A percentile compares a stretch with the other conserved stretches of the same genome.
These are phyloP conservation scores for Arnoldichthys spilopterus DNA, from an alignment of 2,797 vertebrate species.

Conservation along the genomic window DNA sequence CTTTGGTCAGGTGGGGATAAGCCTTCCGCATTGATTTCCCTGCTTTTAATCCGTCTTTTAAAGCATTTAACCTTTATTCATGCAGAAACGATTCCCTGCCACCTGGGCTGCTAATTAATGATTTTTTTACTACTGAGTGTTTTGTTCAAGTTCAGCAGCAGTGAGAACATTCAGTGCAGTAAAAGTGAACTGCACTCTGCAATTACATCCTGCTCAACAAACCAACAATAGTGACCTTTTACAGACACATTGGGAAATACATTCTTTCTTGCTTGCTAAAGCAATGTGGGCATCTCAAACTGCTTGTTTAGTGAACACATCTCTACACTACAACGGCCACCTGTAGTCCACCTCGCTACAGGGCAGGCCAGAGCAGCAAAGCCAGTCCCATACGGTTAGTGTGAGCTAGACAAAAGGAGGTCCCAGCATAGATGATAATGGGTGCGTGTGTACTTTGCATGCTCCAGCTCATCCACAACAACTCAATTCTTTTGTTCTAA, in stretches of 20 bases:
- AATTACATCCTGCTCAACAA: conserved; percentile 26
- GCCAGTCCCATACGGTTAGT: neutral
- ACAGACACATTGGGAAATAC: neutral
- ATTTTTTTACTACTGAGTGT: conserved; percentile 29
- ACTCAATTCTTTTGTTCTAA: conserved; percentile 34
- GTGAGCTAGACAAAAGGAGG: conserved; percentile 7
- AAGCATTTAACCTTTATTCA: neutral
- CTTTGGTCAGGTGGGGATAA: neutral
- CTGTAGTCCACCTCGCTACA: conserved; percentile 7
- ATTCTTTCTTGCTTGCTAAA: neutral
- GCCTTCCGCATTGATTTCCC: neutral
- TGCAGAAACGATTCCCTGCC: neutral
- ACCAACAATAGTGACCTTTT: conserved; percentile 9
- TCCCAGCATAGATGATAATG: conserved; percentile 28
- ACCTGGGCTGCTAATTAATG: conserved; percentile 14
- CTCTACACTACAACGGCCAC: neutral
- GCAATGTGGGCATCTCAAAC: neutral
- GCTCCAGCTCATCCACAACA: conserved; percentile 44
- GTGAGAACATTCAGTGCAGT: conserved; percentile 29
- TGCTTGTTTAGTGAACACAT: neutral
- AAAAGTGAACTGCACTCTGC: conserved; percentile 7
- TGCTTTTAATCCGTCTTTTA: neutral
- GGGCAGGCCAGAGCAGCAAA: neutral
- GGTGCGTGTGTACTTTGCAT: conserved; percentile 33
- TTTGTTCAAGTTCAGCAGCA: conserved; percentile 21